These are phyloP conservation scores for Campoletis raptor DNA, from an alignment of 2,888 invertebrate genomes.

Conservation along the genomic window DNA sequence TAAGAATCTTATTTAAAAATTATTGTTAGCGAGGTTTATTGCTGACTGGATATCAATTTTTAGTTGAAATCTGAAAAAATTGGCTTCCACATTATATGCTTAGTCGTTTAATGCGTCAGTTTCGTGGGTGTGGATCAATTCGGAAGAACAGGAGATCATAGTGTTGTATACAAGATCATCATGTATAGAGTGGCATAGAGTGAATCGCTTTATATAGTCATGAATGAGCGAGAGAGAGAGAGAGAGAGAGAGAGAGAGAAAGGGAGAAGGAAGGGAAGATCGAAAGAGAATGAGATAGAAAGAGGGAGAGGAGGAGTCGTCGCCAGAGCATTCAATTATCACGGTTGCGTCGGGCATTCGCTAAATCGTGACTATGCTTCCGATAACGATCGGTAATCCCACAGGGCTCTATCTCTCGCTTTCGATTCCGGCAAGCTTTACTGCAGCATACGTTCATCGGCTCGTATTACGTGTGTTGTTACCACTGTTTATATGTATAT, in stretches of 20 bases:
- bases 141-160: constrained; percentile 3
- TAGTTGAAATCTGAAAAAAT: not conserved
- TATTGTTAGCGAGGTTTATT: not conserved
- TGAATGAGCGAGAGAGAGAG: constrained; percentile 3
- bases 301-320: constrained; percentile 4
- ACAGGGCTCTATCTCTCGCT: constrained; percentile 70
- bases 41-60: not conserved
- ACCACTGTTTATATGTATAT: constrained; percentile 21
- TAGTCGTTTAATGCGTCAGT: not conserved
- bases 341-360: constrained; percentile 63
- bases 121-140: constrained; percentile 29
- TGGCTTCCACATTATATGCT: not conserved
- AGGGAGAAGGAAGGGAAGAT: not conserved
- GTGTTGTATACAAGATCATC: constrained; percentile 13
- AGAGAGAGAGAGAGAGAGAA: constrained; percentile 20
- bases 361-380: constrained; percentile 75
- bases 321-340: constrained; percentile 74
- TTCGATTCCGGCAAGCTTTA: constrained; percentile 60
- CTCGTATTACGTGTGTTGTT: constrained; percentile 68
- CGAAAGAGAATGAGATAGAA: constrained; percentile 9
- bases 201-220: constrained; percentile 18
- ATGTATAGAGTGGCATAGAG: constrained; percentile 2
- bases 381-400: constrained; percentile 77
- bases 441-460: constrained; percentile 69
- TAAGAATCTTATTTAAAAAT: not conserved